Conservation (phyloP, 2,113 vertebrate genomes). For the Bungarus multicinctus region DNA sequence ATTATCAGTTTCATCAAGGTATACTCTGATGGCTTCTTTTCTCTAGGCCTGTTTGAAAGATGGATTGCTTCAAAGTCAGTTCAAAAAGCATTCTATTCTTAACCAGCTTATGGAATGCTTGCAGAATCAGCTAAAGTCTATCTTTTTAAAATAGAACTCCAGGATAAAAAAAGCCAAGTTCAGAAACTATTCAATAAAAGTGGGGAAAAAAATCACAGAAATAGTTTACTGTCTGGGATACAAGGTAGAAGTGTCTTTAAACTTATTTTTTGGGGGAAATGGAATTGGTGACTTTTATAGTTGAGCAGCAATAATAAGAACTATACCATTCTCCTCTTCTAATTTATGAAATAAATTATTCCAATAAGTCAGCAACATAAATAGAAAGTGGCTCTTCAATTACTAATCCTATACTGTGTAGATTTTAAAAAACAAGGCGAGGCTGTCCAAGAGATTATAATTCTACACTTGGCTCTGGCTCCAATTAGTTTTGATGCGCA, state of each 20-base stretch:
- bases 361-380: background rate
- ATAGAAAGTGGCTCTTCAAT: background rate
- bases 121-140: background rate
- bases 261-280: background rate
- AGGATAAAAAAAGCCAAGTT: background rate
- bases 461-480: background rate
- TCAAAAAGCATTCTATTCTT: background rate
- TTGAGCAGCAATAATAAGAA: background rate
- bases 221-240: background rate
- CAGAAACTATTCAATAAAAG: background rate
- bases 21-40: background rate
- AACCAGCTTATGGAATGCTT: background rate
- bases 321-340: background rate
- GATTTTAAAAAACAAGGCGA: background rate
- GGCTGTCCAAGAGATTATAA: background rate
- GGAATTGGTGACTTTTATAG: background rate
- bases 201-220: rapidly evolving
- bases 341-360: background rate
- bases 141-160: background rate
- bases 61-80: background rate
- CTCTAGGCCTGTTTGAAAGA: background rate
- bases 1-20: background rate
- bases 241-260: background rate
- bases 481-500: background rate
- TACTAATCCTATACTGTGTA: background rate